phyloP scores from a whole-genome alignment of 2,113 vertebrate genomes.

The Lathamus discolor region DNA sequence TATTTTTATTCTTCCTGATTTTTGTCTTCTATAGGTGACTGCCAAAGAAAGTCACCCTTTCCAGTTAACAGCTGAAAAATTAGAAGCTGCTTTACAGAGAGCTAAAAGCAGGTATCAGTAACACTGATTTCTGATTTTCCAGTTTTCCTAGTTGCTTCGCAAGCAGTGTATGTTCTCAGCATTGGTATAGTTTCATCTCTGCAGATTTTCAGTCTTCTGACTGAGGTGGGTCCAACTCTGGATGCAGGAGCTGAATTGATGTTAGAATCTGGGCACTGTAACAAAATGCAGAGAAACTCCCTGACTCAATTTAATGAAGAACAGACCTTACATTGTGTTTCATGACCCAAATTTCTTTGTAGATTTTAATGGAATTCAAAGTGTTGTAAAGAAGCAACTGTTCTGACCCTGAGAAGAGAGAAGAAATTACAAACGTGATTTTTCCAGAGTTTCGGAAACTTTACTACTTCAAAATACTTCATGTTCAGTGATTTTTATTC shows the following conservation, averaged over 20 bases:
- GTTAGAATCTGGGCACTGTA: not conserved
- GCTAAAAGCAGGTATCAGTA: not conserved
- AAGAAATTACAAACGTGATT: not conserved
- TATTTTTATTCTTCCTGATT: not conserved
- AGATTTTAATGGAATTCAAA: not conserved
- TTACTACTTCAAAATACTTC: not conserved
- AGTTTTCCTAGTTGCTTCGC: not conserved
- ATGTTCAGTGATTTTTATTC: not conserved
- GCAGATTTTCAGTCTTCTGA: not conserved
- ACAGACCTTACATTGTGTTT: not conserved
- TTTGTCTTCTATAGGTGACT: not conserved
- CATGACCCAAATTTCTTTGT: not conserved
- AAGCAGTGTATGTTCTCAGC: not conserved
- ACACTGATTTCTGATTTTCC: not conserved
- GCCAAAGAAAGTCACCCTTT: constrained; percentile 16
- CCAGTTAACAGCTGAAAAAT: constrained; percentile 36
- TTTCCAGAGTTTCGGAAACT: not conserved
- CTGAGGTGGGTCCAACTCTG: not conserved
- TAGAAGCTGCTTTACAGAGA: not conserved
- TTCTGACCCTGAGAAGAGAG: not conserved
- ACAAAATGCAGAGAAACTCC: not conserved
- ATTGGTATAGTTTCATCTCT: not conserved
- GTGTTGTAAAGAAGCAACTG: not conserved
- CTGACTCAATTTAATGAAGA: not conserved
- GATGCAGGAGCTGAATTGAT: not conserved